Evolutionary conservation across 2,797 vertebrate species (phyloP).

Genomic region (Gymnothorax reevesii): DNA sequence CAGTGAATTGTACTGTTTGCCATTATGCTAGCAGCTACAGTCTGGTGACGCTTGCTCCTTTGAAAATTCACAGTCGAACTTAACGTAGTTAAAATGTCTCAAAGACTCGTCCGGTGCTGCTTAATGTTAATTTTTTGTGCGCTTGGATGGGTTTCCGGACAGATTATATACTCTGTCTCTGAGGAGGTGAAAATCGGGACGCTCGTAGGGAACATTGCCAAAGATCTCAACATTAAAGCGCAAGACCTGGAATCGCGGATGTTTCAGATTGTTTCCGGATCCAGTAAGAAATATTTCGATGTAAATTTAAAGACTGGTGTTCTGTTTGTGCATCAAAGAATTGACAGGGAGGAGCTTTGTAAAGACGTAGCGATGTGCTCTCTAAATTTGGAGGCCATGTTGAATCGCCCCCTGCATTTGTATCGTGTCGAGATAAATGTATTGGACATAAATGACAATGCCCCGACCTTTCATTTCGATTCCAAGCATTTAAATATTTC

Average conservation of each 20-base stretch:
- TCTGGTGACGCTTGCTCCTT: neutral
- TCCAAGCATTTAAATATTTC: conserved; percentile 61
- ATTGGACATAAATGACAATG: conserved; percentile 71
- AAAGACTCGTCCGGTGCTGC: neutral
- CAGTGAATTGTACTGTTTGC: no score
- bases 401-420: conserved; percentile 61
- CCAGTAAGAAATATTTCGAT: conserved; percentile 54
- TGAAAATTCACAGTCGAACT: neutral
- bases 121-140: conserved; percentile 33
- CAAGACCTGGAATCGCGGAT: conserved; percentile 69
- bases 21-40: neutral
- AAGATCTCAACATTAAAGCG: conserved; percentile 73
- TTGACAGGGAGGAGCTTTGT: conserved; percentile 57
- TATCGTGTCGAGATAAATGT: conserved; percentile 66
- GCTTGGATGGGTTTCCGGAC: conserved; percentile 57
- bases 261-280: conserved; percentile 68
- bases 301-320: conserved; percentile 56
- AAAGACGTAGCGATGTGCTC: conserved; percentile 39
- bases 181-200: conserved; percentile 77
- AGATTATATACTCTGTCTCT: conserved; percentile 74
- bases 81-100: no score
- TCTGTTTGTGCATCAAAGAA: conserved; percentile 55
- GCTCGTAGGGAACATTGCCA: conserved; percentile 77
- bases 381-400: conserved; percentile 63
- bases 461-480: conserved; percentile 59